Conservation (phyloP, 1,140 invertebrate genomes). For the Tetragnatha versicolor region DNA sequence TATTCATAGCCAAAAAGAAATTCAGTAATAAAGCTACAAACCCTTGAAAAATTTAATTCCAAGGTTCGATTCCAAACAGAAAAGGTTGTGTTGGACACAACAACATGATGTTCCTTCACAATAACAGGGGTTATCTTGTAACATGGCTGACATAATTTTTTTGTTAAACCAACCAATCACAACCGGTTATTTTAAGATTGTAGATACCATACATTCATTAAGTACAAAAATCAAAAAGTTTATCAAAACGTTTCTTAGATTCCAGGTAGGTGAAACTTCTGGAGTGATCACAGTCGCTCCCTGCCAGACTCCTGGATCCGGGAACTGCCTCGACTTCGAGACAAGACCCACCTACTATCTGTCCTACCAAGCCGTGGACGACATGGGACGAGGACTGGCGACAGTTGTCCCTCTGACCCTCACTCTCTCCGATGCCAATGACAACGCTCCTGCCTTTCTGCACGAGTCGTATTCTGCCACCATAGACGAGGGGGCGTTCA, state of each 20-base stretch:
- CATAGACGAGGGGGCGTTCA: constrained; percentile 81
- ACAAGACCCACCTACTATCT: constrained; percentile 81
- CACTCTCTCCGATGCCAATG: constrained; percentile 81
- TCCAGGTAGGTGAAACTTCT: constrained; percentile 78
- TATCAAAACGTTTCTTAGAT: constrained; percentile 68
- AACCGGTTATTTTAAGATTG: too few relatives aligned
- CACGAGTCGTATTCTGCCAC: constrained; percentile 73
- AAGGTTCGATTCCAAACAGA: too few relatives aligned
- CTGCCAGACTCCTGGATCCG: constrained; percentile 73
- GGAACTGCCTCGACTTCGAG: constrained; percentile 84
- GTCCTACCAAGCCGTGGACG: constrained; percentile 85
- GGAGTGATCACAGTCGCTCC: constrained; percentile 82
- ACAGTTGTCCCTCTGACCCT: constrained; percentile 82
- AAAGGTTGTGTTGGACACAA: too few relatives aligned
- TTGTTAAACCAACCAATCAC: too few relatives aligned
- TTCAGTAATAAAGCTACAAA: too few relatives aligned
- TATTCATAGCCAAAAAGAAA: too few relatives aligned
- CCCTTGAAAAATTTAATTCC: too few relatives aligned
- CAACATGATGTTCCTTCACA: too few relatives aligned
- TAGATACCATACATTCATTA: too few relatives aligned
- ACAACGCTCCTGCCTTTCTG: constrained; percentile 81
- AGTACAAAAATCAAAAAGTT: too few relatives aligned
- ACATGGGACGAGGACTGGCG: constrained; percentile 78
- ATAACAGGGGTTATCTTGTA: too few relatives aligned
- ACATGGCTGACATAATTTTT: too few relatives aligned